Base-by-base conservation (phyloP, 2,797 vertebrate genomes). In the Acrocephalus scirpaceus region DNA sequence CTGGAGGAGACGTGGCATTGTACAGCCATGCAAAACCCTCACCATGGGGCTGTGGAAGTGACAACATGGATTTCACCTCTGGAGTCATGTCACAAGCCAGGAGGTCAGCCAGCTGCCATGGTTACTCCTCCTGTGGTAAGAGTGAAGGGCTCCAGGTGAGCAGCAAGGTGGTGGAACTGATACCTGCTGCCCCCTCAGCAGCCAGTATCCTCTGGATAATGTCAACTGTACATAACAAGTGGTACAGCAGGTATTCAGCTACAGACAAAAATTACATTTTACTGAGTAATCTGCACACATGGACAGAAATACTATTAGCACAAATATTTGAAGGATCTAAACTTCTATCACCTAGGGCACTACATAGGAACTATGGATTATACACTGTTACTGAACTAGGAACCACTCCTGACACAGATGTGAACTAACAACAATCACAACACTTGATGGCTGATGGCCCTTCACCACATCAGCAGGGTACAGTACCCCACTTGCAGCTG, bases 81-180 rank as follows among this genome's bases (percentile, higher is more conserved):
- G 16, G 14, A 53, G 40, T 7, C 4, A 2, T 0, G 2, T 8
- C 51, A 47, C 14, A 30, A 62, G 40, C 10, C 51, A 50, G 70
- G 23, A 58, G n/a, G 19, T 7, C 0, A 0, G 15, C 25, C 8
- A 3, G 29, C 73, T 77, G 65, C 5, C 8, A 4, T 0, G 2
- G 27, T 66, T 42, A 32, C 1, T 13, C 11, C 50, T 14, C 44
- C 0, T 26, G 18, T 4, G 10, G 11, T 5, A 38, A 47, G 48
- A 75, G 16, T 18, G 26, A 44, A 20, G 62, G 66, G 70, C 66
- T 86, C 21, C 40, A 60, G 53, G n/a, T 1, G 7, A 65, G 54
- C 74, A 77, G 45, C 0, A 2, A 77, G 61, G 60, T 13, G 34
- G 38, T 71, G 53, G 32, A 85, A 80, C 21, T 17, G 54, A 30